phyloP scores from a whole-genome alignment of 2,797 vertebrate species.

The Labeo calbasu region DNA sequence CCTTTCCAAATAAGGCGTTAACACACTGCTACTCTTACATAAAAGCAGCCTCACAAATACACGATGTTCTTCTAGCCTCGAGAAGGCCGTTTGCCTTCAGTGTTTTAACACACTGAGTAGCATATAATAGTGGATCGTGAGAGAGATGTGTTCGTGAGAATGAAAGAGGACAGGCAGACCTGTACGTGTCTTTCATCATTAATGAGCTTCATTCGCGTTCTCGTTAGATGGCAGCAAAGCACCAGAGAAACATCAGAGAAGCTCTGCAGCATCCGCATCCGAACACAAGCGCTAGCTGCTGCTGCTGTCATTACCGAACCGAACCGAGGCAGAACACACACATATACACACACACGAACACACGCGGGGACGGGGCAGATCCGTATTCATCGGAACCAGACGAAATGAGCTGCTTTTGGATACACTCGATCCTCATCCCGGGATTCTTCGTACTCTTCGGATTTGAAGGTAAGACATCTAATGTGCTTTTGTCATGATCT shows the following conservation, averaged over 20 bases:
- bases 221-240: conserved; percentile 51
- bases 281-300: conserved; percentile 5
- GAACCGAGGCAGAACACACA: conserved; percentile 21
- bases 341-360: neutral
- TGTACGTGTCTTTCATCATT: conserved; percentile 30
- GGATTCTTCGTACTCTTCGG: conserved; percentile 60
- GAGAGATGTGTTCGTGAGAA: conserved; percentile 11
- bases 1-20: neutral
- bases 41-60: neutral
- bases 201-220: neutral
- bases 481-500: conserved; percentile 1
- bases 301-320: conserved; percentile 30
- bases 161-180: conserved; percentile 21
- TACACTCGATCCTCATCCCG: conserved; percentile 63
- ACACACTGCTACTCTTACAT: neutral
- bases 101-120: neutral
- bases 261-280: neutral
- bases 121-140: neutral
- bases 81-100: neutral
- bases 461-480: conserved; percentile 62
- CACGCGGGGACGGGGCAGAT: conserved; percentile 6
- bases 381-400: conserved; percentile 24
- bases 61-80: neutral
- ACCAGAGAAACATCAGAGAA: neutral
- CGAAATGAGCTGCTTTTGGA: conserved; percentile 63